These are phyloP conservation scores for Anguilla rostrata DNA, from an alignment of 2,113 vertebrate species.

Conservation along the genomic window DNA sequence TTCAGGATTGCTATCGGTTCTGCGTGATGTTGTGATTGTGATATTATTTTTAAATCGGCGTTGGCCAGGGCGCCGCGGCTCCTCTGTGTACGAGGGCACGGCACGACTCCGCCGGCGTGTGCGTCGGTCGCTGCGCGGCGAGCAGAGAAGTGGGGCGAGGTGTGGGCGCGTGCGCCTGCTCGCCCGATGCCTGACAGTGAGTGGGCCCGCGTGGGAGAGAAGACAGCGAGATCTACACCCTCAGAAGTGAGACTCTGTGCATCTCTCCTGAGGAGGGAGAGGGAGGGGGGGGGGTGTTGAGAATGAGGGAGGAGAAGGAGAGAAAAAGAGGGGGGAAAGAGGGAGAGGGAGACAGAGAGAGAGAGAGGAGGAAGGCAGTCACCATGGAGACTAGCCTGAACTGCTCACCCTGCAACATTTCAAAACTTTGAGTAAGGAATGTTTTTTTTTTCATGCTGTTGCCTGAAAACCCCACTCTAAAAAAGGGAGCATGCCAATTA, in stretches of 20 bases:
- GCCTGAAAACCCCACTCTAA: background rate
- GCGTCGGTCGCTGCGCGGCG: background rate
- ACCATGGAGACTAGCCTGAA: slow-evolving; percentile 2
- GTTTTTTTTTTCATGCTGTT: background rate
- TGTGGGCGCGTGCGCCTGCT: background rate
- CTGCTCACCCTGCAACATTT: background rate
- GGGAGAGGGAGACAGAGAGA: background rate
- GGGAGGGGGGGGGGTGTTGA: background rate
- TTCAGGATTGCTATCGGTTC: background rate
- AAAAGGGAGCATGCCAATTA: background rate
- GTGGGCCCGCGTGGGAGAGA: background rate
- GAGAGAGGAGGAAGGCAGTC: background rate
- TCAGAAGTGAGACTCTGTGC: background rate
- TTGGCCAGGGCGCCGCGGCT: background rate
- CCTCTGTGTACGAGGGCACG: background rate
- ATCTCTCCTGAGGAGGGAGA: background rate
- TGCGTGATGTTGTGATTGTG: background rate
- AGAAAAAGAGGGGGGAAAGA: background rate
- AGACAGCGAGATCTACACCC: background rate
- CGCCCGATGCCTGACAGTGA: background rate
- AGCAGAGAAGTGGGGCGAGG: background rate
- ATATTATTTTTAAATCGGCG: background rate
- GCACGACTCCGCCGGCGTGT: background rate
- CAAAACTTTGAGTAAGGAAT: background rate
- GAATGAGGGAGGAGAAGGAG: background rate